Evolutionary conservation across 30 jellyfish, hydroid and myxozoan genomes (phyloP), one percentile per base, ranked within the genome.

Genomic region (Aurelia sp.): DNA sequence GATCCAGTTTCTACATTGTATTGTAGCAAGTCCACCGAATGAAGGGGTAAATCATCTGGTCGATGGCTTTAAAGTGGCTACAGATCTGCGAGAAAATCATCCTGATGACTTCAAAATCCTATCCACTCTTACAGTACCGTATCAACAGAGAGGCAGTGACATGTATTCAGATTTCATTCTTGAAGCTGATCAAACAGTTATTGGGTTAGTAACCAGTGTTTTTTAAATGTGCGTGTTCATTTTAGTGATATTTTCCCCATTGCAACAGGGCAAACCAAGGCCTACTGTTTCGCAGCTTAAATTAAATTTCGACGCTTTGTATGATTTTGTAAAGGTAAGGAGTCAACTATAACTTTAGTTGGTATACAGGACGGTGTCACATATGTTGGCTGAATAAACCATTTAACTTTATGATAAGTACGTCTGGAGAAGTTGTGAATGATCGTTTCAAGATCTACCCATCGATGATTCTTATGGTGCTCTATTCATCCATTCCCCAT

Each of bases 1-100:
- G 97, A 67, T 90, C 57, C 97, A 90, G 67, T 41, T 75, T 66
- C 91, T 90, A 17, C 97, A 90, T 75, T 90, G 92, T 82, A 82
- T 90, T 41, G 69, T 15, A 24, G 91, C 75, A 40, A 47, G 81
- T 38, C 68, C 48, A 22, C 67, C 64, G 35, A 40, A 63, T 50
- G 88, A 73, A 20, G 97, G 95, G 21, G 91, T 67, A 0, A 90
- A 72, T 76, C 91, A 73, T 16, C 86, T 90, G 12, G 94, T 82
- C 16, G 97, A 90, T 66, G 97, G 94, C 3, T 82, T 82, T 64
- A 73, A 90, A 41, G 94, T 82, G 38, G 97, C 91, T 1, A 64
- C 74, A 21, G 84, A 68, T 21, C 69, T 90, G 82, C 83, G 86
- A 47, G 86, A 76, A 41, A 24, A 66, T n/a, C 12, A 77, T 31